These are phyloP conservation scores for Dinoponera quadriceps DNA, from an alignment of 1,140 invertebrate species.

Conservation along the genomic window DNA sequence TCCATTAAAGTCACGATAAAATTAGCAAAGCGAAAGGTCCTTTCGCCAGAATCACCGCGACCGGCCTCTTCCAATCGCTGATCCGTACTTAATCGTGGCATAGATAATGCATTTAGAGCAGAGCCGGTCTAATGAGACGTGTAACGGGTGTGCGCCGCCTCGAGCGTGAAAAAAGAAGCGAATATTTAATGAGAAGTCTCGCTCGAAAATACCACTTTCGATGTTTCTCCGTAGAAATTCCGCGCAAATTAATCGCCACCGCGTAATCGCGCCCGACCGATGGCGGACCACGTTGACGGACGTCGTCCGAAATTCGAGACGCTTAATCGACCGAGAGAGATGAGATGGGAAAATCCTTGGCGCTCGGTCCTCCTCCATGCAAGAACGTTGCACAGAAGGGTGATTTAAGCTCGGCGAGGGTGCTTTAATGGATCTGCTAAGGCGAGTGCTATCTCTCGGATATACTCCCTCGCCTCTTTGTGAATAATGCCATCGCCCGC, in stretches of 20 bases:
- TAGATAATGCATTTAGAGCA: conserved; percentile 42
- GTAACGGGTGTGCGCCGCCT: conserved; percentile 20
- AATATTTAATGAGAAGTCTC: conserved; percentile 9
- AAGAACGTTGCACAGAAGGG: conserved; percentile 31
- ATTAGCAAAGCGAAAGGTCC: conserved; percentile 40
- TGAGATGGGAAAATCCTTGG: conserved; percentile 12
- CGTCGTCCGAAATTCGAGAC: conserved; percentile 14
- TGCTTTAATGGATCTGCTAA: conserved; percentile 54
- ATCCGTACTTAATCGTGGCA: conserved; percentile 48
- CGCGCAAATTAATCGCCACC: neutral
- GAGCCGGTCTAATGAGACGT: conserved; percentile 50
- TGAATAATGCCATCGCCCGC: conserved; percentile 33
- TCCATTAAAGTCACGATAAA: conserved; percentile 9
- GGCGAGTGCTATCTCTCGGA: conserved; percentile 50
- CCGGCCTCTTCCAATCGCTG: conserved; percentile 20
- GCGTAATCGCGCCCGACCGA: neutral
- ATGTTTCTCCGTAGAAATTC: neutral
- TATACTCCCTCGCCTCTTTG: conserved; percentile 39
- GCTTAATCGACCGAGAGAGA: conserved; percentile 39
- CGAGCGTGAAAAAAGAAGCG: conserved; percentile 43
- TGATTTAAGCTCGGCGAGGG: conserved; percentile 53
- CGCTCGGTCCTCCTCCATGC: conserved; percentile 14
- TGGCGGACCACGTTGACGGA: neutral
- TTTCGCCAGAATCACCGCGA: conserved; percentile 10
- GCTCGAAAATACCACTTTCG: conserved; percentile 13